Conservation (phyloP, 2,113 vertebrate species). For the Rhadina sibilatrix region DNA sequence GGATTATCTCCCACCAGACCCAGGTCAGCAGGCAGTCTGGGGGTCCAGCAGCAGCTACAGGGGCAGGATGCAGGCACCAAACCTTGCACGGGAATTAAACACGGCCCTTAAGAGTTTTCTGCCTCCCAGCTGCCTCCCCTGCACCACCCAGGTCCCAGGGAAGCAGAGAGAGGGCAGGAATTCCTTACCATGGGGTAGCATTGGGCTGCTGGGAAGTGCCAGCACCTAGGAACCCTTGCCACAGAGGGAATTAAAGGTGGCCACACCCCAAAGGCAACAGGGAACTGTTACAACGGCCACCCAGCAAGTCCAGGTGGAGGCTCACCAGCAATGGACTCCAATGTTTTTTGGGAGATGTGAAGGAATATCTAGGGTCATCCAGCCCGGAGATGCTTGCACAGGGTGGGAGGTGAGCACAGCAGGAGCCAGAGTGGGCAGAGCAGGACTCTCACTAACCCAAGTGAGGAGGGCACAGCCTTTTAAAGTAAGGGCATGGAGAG, state of each 20-base stretch:
- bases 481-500: background rate
- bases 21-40: background rate
- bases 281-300: background rate
- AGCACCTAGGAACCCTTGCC: background rate
- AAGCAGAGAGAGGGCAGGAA: background rate
- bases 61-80: background rate
- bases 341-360: background rate
- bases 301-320: background rate
- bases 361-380: background rate
- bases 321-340: rapidly evolving
- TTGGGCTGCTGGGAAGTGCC: background rate
- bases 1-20: background rate
- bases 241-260: background rate
- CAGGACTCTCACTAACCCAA: background rate
- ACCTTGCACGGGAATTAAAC: background rate
- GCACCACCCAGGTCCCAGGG: background rate
- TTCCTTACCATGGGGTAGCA: background rate
- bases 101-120: background rate
- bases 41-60: background rate
- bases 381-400: background rate
- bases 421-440: rapidly evolving
- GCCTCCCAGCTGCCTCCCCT: rapidly evolving
- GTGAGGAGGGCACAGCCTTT: background rate
- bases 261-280: background rate
- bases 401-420: background rate